phyloP scores from a whole-genome alignment of 2,113 vertebrate species.

The Anseranas semipalmata region DNA sequence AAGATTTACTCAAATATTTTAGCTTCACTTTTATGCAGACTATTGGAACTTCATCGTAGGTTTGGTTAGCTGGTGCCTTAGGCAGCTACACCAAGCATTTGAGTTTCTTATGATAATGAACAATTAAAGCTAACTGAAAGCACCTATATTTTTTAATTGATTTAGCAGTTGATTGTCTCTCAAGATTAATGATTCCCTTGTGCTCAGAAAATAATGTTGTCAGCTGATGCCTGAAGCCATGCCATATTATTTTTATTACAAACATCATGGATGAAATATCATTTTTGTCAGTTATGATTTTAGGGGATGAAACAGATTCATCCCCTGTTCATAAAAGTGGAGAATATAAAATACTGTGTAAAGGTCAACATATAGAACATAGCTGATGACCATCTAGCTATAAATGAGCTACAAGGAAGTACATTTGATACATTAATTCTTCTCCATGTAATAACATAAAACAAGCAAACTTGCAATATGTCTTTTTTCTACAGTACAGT shows the following conservation, averaged over 20 bases:
- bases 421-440: slow-evolving; percentile 1
- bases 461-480: not conserved
- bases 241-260: slow-evolving; percentile 19
- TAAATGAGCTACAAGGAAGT: not conserved
- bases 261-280: slow-evolving; percentile 7
- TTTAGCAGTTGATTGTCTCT: slow-evolving; percentile 50
- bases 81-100: not conserved
- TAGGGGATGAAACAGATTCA: not conserved
- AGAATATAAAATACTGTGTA: not conserved
- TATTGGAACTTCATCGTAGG: not conserved
- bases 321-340: not conserved
- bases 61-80: not conserved
- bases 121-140: slow-evolving; percentile 26
- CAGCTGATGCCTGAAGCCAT: slow-evolving; percentile 4
- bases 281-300: slow-evolving; percentile 12
- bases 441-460: not conserved
- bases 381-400: not conserved
- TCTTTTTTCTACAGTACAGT: not conserved
- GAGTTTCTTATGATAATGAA: not conserved
- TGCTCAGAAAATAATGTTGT: not conserved
- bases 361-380: not conserved
- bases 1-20: not conserved
- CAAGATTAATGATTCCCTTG: not conserved
- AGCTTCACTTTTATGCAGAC: not conserved
- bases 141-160: slow-evolving; percentile 9